Evolutionary conservation across 2,888 invertebrate genomes (phyloP).

Genomic region (Exephanes ischioxanthus): DNA sequence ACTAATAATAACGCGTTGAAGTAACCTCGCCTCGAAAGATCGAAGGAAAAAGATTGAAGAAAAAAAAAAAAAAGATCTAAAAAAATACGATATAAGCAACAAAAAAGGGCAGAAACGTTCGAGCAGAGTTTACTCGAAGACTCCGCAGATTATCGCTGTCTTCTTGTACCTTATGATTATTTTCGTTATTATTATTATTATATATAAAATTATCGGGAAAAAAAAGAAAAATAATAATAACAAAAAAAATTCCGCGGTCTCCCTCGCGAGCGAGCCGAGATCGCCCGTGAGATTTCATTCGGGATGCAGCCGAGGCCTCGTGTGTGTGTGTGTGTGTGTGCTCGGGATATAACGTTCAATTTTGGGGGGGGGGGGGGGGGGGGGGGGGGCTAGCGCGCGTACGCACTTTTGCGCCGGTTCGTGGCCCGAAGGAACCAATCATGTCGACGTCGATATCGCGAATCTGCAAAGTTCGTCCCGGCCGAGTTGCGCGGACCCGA

Average conservation of each 20-base stretch:
- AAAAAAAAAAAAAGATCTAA: slow-evolving; percentile 6
- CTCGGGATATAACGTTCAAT: slow-evolving; percentile 63
- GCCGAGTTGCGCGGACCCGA: slow-evolving; percentile 39
- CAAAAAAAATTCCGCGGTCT: slow-evolving; percentile 39
- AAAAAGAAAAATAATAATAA: slow-evolving; percentile 12
- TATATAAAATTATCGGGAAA: slow-evolving; percentile 31
- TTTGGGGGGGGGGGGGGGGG: slow-evolving; percentile 38
- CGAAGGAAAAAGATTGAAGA: slow-evolving; percentile 1
- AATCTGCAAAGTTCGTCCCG: slow-evolving; percentile 64
- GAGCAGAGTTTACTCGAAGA: slow-evolving; percentile 38
- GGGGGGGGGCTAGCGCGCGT: slow-evolving; percentile 17
- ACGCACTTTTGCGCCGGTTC: slow-evolving; percentile 37
- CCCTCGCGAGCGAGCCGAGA: slow-evolving; percentile 59
- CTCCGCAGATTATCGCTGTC: slow-evolving; percentile 45
- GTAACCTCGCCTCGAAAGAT: background rate
- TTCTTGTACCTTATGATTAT: slow-evolving; percentile 41
- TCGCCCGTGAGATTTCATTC: slow-evolving; percentile 67
- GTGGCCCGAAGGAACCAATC: slow-evolving; percentile 68
- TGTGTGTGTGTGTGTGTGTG: background rate
- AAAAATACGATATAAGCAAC: background rate
- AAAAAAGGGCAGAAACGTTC: background rate
- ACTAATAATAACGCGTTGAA: slow-evolving; percentile 78
- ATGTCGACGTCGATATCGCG: slow-evolving; percentile 67
- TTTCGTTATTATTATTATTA: slow-evolving; percentile 24
- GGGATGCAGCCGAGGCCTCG: slow-evolving; percentile 59